Evolutionary conservation across 2,888 invertebrate genomes (phyloP), one percentile per base, ranked within the genome.

Genomic region (Fragum whitleyi): DNA sequence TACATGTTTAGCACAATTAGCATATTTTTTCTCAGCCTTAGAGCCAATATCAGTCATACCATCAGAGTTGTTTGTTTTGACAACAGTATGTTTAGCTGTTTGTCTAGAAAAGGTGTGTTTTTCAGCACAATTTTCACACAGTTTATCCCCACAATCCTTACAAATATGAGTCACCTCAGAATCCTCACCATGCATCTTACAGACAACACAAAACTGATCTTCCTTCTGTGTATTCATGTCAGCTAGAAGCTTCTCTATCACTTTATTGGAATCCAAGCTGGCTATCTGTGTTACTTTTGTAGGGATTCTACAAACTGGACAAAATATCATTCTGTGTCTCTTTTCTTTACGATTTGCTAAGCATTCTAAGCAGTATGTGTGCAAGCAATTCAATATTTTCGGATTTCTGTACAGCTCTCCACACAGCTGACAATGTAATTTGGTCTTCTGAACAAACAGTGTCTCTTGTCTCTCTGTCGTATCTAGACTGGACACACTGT

Each of bases 31-130:
- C n/a, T 26, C 32, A 1, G 5, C 39, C 14, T 9, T 23, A 26
- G 23, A 11, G n/a, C 57, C 28, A 11, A 14, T 5, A 21, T 21
- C 55, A 32, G 28, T 69, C 19, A n/a, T 9, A 32, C 23, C 32
- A 23, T 55, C 57, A 14, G 11, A 19, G 3, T 32, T 32, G 1
- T 19, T 32, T 21, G n/a, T 19, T 39, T 32, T 65, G 0, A 82
- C 69, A 42, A 88, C 83, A 36, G 62, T 85, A 53, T 88, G 88
- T 51, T 81, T 81, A 1, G 82, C 81, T 55, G 87, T 87, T 26
- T 73, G 83, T 3, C 87, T 57, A 19, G 88, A 82, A 59, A 81
- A 87, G n/a, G 80, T 85, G 71, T 88, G 88, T 39, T 83, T 86
- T 32, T 83, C 75, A 70, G 83, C 79, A 75, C 88, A 88, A 19